These are phyloP conservation scores for Rhadinocentrus ornatus DNA, from an alignment of 2,797 vertebrate species.

Conservation along the genomic window DNA sequence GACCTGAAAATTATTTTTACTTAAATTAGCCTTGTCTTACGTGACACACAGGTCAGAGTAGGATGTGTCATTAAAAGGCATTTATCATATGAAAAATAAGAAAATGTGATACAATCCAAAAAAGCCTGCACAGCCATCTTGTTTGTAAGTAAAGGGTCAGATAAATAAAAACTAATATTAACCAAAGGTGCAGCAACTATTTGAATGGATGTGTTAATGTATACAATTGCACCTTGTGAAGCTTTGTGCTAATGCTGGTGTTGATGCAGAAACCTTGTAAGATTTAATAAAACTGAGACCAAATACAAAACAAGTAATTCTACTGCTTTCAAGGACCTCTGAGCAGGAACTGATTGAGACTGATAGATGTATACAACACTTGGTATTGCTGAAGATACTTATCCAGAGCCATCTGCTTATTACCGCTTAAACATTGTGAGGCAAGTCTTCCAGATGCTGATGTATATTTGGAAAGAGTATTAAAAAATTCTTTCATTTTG, in stretches of 20 bases:
- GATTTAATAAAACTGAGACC: not conserved
- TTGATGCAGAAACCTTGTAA: too few relatives aligned
- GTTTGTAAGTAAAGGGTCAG: not conserved
- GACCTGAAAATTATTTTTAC: slow-evolving; percentile 64
- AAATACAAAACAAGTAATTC: not conserved
- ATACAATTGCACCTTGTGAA: too few relatives aligned
- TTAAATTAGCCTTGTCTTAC: slow-evolving; percentile 29
- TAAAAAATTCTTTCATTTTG: slow-evolving; percentile 10
- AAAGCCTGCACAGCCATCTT: not conserved
- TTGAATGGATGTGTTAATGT: not conserved
- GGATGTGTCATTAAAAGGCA: slow-evolving; percentile 12
- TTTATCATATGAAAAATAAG: slow-evolving; percentile 1
- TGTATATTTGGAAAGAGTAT: slow-evolving; percentile 4
- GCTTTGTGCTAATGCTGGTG: too few relatives aligned
- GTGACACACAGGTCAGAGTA: slow-evolving; percentile 35
- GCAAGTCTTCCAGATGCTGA: slow-evolving; percentile 10
- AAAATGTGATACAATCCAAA: not conserved
- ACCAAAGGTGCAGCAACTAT: not conserved
- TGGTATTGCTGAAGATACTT: not conserved
- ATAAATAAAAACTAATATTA: not conserved
- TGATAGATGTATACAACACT: not conserved
- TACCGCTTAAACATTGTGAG: not conserved
- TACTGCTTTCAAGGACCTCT: not conserved
- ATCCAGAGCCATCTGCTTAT: not conserved
- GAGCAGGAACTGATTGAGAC: not conserved